Conservation (phyloP, 2,797 vertebrate species). For the Phrynocephalus vlangalii region DNA sequence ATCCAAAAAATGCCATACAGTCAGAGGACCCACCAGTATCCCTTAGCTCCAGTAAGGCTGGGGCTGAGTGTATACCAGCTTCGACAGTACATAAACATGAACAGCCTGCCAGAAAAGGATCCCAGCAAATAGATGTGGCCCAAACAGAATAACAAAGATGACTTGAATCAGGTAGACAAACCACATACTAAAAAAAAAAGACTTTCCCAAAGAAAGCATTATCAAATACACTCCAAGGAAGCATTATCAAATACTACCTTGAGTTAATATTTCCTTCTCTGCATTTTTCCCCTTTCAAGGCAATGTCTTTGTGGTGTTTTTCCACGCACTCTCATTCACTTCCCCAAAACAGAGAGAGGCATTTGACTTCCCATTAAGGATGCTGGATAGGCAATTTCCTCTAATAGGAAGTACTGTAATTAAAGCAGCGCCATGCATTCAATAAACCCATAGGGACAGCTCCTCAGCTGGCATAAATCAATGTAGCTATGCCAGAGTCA, state of each 20-base stretch:
- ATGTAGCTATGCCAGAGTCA: conserved; percentile 28
- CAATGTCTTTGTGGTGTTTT: neutral
- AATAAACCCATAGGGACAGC: conserved; percentile 44
- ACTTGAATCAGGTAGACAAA: neutral
- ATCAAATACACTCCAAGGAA: neutral
- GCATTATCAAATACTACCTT: neutral
- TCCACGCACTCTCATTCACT: conserved; percentile 5
- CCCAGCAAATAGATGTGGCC: neutral
- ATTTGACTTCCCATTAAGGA: conserved; percentile 39
- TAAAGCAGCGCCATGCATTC: conserved; percentile 45
- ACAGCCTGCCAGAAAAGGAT: neutral
- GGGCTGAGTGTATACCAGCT: neutral
- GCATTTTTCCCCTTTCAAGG: too few species aligned
- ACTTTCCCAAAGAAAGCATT: neutral
- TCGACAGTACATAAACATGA: neutral
- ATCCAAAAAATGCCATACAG: too few species aligned
- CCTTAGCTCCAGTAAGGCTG: too few species aligned
- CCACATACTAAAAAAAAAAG: too few species aligned
- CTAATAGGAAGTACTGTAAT: conserved; percentile 44
- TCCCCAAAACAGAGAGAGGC: conserved; percentile 28
- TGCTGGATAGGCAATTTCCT: conserved; percentile 44
- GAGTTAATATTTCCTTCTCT: neutral
- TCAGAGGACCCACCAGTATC: too few species aligned
- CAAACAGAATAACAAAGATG: neutral
- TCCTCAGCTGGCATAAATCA: conserved; percentile 39